These are phyloP conservation scores for Picus viridis DNA, from an alignment of 2,797 vertebrate genomes.

Conservation along the genomic window DNA sequence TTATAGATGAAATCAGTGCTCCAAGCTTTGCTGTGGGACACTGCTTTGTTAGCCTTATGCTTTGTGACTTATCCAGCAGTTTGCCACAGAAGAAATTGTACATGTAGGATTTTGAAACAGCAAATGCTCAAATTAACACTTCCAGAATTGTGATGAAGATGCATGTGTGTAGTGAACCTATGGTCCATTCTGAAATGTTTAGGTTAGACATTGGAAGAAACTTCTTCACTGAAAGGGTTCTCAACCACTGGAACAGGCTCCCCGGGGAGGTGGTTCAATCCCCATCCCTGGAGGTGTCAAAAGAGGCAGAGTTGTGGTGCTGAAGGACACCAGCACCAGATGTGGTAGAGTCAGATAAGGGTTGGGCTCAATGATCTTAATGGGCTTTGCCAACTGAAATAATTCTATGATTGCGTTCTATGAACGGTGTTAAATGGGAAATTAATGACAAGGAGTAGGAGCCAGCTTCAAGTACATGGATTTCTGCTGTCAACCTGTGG, in stretches of 20 bases:
- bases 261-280: no score
- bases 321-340: no score
- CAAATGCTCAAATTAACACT: neutral
- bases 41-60: neutral
- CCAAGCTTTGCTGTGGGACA: fast-evolving
- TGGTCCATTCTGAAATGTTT: neutral
- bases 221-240: no score
- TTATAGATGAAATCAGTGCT: neutral
- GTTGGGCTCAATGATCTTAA: no score
- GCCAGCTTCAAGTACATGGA: neutral
- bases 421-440: neutral
- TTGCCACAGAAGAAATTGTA: neutral
- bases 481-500: neutral
- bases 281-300: no score
- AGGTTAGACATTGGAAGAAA: no score
- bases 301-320: no score
- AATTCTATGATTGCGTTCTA: neutral
- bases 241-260: no score
- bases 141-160: neutral
- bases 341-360: no score
- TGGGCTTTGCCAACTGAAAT: no score
- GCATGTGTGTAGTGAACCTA: neutral
- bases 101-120: neutral
- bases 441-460: neutral
- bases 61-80: neutral